These are phyloP conservation scores for Fregata magnificens DNA, from an alignment of 2,113 vertebrate genomes.

Conservation along the genomic window DNA sequence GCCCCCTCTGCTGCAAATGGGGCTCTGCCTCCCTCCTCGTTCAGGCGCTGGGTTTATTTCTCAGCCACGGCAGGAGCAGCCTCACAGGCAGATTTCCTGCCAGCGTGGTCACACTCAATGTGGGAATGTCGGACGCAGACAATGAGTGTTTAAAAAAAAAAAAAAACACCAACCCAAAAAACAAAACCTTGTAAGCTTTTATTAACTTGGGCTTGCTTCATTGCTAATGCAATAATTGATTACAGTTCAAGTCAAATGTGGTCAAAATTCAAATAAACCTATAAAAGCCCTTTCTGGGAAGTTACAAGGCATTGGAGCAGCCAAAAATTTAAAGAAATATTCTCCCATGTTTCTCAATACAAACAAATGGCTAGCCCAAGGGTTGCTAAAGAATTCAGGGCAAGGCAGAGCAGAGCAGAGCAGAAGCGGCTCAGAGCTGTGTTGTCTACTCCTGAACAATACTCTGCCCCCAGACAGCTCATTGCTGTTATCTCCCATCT, in stretches of 20 bases:
- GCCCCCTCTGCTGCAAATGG: background rate
- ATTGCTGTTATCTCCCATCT: background rate
- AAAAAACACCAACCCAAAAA: too few species aligned
- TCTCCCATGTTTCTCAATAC: background rate
- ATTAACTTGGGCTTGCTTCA: background rate
- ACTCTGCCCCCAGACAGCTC: background rate
- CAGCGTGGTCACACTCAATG: background rate
- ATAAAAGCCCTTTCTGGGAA: constrained; percentile 34
- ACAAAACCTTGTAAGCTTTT: too few species aligned
- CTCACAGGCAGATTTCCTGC: background rate
- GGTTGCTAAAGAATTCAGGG: background rate
- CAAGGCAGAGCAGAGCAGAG: background rate
- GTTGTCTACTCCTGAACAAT: background rate
- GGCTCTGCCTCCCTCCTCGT: background rate
- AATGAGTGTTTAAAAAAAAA: background rate
- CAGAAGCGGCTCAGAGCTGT: background rate
- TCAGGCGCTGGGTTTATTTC: background rate
- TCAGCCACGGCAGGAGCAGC: background rate
- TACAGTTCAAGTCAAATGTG: background rate
- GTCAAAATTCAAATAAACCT: constrained; percentile 31
- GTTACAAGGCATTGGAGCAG: background rate
- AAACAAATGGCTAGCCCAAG: background rate
- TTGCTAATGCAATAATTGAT: background rate
- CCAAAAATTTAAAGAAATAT: background rate
- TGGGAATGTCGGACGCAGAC: background rate